These are phyloP conservation scores for Phoenoteleia sp. DNA, from an alignment of 2,888 invertebrate genomes.

Conservation along the genomic window DNA sequence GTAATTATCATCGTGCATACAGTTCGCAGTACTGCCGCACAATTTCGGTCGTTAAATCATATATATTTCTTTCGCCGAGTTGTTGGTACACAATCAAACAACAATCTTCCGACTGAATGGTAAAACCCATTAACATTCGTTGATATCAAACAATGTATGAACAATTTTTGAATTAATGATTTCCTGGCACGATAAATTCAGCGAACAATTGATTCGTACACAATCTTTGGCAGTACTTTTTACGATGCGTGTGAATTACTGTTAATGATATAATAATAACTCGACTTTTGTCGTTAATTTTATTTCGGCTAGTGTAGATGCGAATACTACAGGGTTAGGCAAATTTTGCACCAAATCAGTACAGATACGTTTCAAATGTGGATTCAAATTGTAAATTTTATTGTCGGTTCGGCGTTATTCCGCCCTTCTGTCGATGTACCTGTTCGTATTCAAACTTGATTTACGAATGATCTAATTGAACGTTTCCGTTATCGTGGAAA, in stretches of 20 bases:
- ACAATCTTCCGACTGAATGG: neutral
- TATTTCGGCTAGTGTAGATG: neutral
- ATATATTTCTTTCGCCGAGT: slow-evolving; percentile 16
- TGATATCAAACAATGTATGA: slow-evolving; percentile 15
- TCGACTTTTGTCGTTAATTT: neutral
- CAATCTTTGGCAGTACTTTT: neutral
- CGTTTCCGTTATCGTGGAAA: slow-evolving; percentile 57
- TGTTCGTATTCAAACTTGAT: slow-evolving; percentile 56
- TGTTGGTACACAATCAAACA: slow-evolving; percentile 22
- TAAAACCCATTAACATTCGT: slow-evolving; percentile 23
- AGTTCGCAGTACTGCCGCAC: neutral
- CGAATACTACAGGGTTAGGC: neutral
- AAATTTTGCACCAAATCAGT: neutral
- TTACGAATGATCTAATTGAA: slow-evolving; percentile 62
- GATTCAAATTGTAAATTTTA: slow-evolving; percentile 48
- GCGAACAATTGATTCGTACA: neutral
- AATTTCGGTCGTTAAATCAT: slow-evolving; percentile 28
- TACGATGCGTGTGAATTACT: neutral
- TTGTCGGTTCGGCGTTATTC: slow-evolving; percentile 34
- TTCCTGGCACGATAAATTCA: slow-evolving; percentile 11
- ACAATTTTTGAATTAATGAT: slow-evolving; percentile 12
- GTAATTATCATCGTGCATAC: slow-evolving; percentile 16
- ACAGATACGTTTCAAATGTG: slow-evolving; percentile 12
- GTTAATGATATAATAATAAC: neutral
- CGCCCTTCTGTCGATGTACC: slow-evolving; percentile 24